Base-by-base conservation (phyloP, 2,888 invertebrate species). In the Acheta domesticus region DNA sequence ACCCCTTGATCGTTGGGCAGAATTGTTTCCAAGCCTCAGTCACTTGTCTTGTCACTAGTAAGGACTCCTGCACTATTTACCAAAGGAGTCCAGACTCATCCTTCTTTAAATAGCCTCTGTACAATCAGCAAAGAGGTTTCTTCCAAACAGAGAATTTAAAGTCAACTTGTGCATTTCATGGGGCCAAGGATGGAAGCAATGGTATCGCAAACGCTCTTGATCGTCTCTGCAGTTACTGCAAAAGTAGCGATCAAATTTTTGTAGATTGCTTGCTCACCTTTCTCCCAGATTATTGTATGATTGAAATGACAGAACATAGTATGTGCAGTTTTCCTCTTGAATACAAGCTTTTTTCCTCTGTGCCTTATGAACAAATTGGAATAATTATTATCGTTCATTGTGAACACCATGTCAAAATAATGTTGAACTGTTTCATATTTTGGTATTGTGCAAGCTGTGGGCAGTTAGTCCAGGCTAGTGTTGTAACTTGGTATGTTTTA, bases 101-200 rank as follows among this genome's bases (percentile, higher is more conserved):
- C 36, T 5, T 36, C 36, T 36, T 36, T 8, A 36, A 36, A 36
- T 36, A 36, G 36, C 36, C 36, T 36, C 36, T 36, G 36, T 36
- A 5, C 36, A 36, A 36, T 5, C 36, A 36, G 36, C 36, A 36
- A 36, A 36, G 36, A 36, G 36, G 36, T 36, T 36, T 36, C 36
- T 36, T 36, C 36, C 36, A 36, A 36, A 36, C 36, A 36, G 36
- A 8, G 36, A 36, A 36, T 8, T 4, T 36, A 36, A 36, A 36
- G 8, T 36, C 36, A 36, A 36, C 36, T 36, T 36, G 36, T 36
- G 36, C 36, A 36, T 36, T 36, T 36, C 36, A 36, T 36, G 62
- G 62, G 62, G 62, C 62, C 62, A 62, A n/a, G 62, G 62, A 62
- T 62, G 62, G 62, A 62, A 62, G 62, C 62, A 62, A 62, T n/a